phyloP scores from a whole-genome alignment of 2,113 vertebrate species.

The Notarius lentiginosus region DNA sequence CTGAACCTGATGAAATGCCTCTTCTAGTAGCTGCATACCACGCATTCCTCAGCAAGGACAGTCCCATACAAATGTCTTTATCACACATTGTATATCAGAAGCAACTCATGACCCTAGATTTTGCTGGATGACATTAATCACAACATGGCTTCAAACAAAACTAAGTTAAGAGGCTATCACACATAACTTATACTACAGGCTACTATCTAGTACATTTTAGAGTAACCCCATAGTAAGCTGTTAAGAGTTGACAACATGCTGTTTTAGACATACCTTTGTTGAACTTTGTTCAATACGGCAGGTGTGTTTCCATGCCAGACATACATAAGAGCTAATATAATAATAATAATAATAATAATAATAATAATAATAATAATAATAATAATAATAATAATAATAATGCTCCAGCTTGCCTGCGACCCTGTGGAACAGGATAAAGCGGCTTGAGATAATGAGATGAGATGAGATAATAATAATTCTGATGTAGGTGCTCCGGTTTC shows the following conservation, averaged over 20 bases:
- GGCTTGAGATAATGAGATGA: too few relatives aligned
- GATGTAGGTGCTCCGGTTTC: too few relatives aligned
- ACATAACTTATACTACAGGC: background rate
- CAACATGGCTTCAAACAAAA: background rate
- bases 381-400: too few relatives aligned
- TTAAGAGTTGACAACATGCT: background rate
- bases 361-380: background rate
- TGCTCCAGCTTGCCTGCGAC: too few relatives aligned
- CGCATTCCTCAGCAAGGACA: slow-evolving; percentile 63
- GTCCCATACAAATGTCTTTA: slow-evolving; percentile 39
- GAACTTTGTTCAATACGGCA: background rate
- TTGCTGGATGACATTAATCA: background rate
- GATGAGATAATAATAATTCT: too few relatives aligned
- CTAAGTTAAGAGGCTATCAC: background rate
- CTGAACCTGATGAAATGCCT: slow-evolving; percentile 62
- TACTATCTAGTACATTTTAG: background rate
- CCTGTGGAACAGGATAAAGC: too few relatives aligned
- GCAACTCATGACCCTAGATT: background rate
- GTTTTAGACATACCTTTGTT: background rate
- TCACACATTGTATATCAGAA: slow-evolving; percentile 22
- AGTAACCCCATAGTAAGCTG: background rate
- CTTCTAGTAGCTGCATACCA: slow-evolving; percentile 57
- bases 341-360: background rate
- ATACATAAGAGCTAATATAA: background rate
- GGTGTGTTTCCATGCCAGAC: background rate